A percentile compares a stretch with the other conserved stretches of the same genome.
phyloP scores from a whole-genome alignment of 2,113 vertebrate genomes.

The Haplochromis vanheusdeni region DNA sequence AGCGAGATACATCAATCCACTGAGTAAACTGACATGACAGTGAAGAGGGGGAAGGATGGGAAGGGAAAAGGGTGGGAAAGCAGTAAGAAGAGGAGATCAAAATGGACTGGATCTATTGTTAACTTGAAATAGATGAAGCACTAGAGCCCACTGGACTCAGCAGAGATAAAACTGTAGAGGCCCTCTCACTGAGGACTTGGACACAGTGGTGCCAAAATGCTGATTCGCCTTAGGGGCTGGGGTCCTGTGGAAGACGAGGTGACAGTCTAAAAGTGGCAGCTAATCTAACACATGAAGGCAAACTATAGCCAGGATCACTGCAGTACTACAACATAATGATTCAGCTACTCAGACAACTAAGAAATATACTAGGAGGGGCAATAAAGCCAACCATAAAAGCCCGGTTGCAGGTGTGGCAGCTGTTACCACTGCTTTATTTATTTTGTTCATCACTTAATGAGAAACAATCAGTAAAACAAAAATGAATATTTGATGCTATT shows the following conservation, averaged over 20 bases:
- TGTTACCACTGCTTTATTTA: not conserved
- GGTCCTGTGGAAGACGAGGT: slow-evolving; percentile 3
- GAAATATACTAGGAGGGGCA: not conserved
- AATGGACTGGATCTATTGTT: not conserved
- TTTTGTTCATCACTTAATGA: not conserved
- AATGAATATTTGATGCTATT: not conserved
- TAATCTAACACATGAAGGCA: not conserved
- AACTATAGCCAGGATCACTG: not conserved
- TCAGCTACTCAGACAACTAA: not conserved
- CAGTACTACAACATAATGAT: not conserved
- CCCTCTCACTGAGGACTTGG: not conserved
- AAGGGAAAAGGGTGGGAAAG: not conserved
- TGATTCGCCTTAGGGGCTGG: not conserved
- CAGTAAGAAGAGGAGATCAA: not conserved
- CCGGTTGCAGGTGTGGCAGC: not conserved
- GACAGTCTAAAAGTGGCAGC: slow-evolving; percentile 6
- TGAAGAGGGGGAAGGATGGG: slow-evolving; percentile 1
- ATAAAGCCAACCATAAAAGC: not conserved
- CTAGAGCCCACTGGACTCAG: not conserved
- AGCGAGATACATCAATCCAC: slow-evolving; percentile 36
- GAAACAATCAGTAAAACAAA: not conserved
- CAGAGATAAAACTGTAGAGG: not conserved
- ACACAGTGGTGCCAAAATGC: not conserved
- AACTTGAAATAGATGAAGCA: not conserved
- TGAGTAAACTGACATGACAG: slow-evolving; percentile 65